These are phyloP conservation scores for Zosterops hypoxanthus DNA, from an alignment of 2,113 vertebrate species.

Conservation along the genomic window DNA sequence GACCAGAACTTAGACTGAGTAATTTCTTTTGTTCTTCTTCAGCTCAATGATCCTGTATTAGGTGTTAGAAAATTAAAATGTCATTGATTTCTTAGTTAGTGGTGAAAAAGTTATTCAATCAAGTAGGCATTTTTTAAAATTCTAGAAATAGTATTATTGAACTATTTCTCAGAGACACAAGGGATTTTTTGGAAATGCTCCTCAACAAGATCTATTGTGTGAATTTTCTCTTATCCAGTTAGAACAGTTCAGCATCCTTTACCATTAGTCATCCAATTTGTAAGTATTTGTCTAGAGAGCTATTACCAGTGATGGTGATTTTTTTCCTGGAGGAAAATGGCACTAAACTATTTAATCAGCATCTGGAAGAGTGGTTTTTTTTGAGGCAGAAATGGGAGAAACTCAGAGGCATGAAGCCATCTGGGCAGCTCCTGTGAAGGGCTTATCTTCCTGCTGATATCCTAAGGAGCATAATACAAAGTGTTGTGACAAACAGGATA, in stretches of 20 bases:
- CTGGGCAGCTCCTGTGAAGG: not conserved
- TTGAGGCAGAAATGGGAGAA: not conserved
- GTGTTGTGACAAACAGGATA: not conserved
- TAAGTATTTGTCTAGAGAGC: not conserved
- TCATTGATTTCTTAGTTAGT: not conserved
- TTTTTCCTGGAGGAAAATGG: not conserved
- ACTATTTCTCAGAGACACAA: not conserved
- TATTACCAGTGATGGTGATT: not conserved
- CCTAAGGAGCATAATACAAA: not conserved
- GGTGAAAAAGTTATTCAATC: not conserved
- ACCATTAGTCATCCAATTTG: not conserved
- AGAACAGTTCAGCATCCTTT: not conserved
- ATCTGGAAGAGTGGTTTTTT: not conserved
- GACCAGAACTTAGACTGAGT: not conserved
- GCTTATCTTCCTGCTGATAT: not conserved
- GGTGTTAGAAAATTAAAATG: not conserved
- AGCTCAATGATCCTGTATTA: not conserved
- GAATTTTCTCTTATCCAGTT: not conserved
- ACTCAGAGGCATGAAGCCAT: not conserved
- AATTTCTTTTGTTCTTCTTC: not conserved
- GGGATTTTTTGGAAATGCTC: not conserved
- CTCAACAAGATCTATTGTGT: accelerated
- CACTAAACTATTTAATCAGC: not conserved
- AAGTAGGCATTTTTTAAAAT: not conserved
- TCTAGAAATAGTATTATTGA: not conserved